Conservation (phyloP, 2,888 invertebrate species). For the Mesorhabditis sp. region DNA sequence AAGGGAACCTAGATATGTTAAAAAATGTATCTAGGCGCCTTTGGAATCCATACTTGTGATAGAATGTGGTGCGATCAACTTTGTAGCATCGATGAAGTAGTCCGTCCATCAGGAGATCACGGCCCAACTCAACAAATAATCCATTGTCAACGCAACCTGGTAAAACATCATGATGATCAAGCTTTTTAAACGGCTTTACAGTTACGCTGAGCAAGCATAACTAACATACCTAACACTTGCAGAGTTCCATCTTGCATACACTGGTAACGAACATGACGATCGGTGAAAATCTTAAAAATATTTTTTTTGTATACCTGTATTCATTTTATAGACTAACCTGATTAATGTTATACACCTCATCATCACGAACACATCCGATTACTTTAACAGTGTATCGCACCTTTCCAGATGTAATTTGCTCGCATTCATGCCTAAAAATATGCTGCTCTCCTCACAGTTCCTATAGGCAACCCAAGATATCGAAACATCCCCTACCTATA, state of each 20-base stretch:
- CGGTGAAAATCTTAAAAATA: conserved; percentile 44
- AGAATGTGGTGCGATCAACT: conserved; percentile 50
- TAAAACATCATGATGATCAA: not conserved
- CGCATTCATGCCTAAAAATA: conserved; percentile 42
- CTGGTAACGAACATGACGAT: conserved; percentile 54
- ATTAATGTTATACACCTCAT: conserved; percentile 45
- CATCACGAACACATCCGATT: conserved; percentile 48
- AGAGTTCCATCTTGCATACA: conserved; percentile 46
- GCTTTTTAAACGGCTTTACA: too few species aligned
- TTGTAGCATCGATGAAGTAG: conserved; percentile 53
- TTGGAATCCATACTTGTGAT: conserved; percentile 42
- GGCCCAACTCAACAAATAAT: conserved; percentile 50
- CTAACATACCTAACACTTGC: conserved; percentile 38
- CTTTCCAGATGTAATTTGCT: conserved; percentile 43
- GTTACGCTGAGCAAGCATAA: too few species aligned
- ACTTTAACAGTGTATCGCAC: conserved; percentile 54
- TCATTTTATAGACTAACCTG: conserved; percentile 19
- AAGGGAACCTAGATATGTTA: conserved; percentile 25
- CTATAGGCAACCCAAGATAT: not conserved
- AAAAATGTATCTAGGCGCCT: not conserved
- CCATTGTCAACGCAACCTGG: conserved; percentile 52
- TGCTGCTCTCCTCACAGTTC: not conserved
- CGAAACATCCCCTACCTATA: conserved; percentile 18
- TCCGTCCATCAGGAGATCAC: conserved; percentile 50
- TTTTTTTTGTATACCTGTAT: not conserved